Base-by-base conservation (phyloP, 2,888 invertebrate genomes). In the Pseudanteris insignis region DNA sequence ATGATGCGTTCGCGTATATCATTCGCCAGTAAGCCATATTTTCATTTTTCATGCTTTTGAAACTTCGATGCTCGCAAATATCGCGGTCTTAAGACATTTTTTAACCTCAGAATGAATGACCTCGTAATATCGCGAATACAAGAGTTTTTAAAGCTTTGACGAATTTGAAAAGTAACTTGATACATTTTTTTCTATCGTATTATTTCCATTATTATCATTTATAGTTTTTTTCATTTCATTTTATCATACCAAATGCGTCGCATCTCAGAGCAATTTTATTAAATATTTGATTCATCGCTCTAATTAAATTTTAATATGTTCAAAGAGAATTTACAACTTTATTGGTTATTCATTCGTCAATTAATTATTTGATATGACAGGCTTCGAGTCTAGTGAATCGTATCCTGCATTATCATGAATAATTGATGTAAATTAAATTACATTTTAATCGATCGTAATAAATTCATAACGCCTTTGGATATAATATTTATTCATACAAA, bases 1-100 rank as follows among this genome's bases (percentile, higher is more conserved):
- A 37, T 36, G 30, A 37, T 34, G 43, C 29, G 37, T 41, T 25
- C 43, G 8, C 25, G 28, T 53, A 53, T 43, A 53, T 53, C 43
- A 43, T 21, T n/a, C 11, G 26, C 11, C 11, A 18, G 41, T 53
- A 53, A 37, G 36, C 25, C 37, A 43, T 37, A 43, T 36, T 43
- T 21, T 10, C 36, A 21, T 36, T 37, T 43, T 43, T 28, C 18
- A 9, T 12, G 7, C 25, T 14, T 28, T 11, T 43, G 9, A 29
- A 43, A 28, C 28, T 18, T 50, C 13, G 26, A 15, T 38, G 32
- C 25, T n/a, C 21, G 26, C 9, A 10, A 29, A 21, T 9, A 29
- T 12, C 43, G 14, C 14, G 13, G n/a, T 13, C 11, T 12, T 24
- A 21, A 18, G 29, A 28, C 28, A 28, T 15, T 26, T 28, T 40